phyloP scores from a whole-genome alignment of 2,888 invertebrate species.

The Villa cingulata region DNA sequence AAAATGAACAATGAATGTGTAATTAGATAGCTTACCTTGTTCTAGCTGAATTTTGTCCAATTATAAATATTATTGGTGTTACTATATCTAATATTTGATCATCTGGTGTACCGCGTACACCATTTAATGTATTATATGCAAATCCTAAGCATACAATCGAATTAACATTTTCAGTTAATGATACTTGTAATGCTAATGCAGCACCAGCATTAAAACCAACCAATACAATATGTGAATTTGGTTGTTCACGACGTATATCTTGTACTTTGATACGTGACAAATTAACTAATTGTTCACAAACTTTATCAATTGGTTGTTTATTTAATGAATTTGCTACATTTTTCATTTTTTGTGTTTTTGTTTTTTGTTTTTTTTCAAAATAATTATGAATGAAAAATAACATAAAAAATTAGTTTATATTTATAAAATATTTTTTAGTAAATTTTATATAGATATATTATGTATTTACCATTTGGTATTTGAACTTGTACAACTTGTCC shows the following conservation, averaged over 20 bases:
- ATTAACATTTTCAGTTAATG: slow-evolving; percentile 54
- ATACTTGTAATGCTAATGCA: slow-evolving; percentile 58
- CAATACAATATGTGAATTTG: slow-evolving; percentile 57
- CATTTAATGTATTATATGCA: slow-evolving; percentile 57
- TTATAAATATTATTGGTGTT: slow-evolving; percentile 61
- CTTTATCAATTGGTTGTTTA: slow-evolving; percentile 33
- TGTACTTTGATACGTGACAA: slow-evolving; percentile 56
- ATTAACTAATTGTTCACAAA: slow-evolving; percentile 49
- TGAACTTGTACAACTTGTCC: slow-evolving; percentile 48
- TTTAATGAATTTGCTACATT: slow-evolving; percentile 25
- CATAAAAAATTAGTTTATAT: no score
- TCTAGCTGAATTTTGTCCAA: slow-evolving; percentile 59
- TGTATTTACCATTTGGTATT: slow-evolving; percentile 18
- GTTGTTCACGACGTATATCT: slow-evolving; percentile 52
- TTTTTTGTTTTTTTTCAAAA: no score
- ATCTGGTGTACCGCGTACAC: slow-evolving; percentile 59
- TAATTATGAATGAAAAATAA: background rate
- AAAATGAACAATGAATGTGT: background rate
- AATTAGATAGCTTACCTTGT: slow-evolving; percentile 33
- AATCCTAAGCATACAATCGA: slow-evolving; percentile 69
- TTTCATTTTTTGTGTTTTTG: no score
- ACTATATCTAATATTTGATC: slow-evolving; percentile 59
- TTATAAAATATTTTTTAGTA: no score
- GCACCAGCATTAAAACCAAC: slow-evolving; percentile 67
- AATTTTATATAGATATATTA: no score